phyloP scores from a whole-genome alignment of 2,888 invertebrate genomes.

The Allacma fusca region DNA sequence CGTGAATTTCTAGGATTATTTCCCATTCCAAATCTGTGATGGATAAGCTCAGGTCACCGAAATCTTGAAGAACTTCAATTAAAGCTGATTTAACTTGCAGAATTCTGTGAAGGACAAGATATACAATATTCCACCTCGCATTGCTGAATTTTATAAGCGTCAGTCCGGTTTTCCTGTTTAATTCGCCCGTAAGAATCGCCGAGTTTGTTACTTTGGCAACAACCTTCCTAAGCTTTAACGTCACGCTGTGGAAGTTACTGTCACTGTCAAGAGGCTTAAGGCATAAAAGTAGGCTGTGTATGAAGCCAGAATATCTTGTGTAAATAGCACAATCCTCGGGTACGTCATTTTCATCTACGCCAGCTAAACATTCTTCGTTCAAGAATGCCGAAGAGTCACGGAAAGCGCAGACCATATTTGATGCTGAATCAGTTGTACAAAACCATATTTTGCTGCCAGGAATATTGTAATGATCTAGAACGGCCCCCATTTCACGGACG shows the following conservation, averaged over 20 bases:
- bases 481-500: neutral
- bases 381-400: neutral
- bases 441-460: neutral
- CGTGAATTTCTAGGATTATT: neutral
- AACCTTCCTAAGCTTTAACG: neutral
- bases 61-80: neutral
- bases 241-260: neutral
- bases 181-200: neutral
- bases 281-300: constrained; percentile 21
- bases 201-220: constrained; percentile 11
- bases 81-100: neutral
- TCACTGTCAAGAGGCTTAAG: neutral
- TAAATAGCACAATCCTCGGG: no score
- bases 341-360: neutral
- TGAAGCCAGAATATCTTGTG: constrained; percentile 13
- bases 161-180: neutral
- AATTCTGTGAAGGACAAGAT: neutral
- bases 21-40: neutral
- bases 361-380: neutral
- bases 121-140: constrained; percentile 7
- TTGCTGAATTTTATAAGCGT: neutral
- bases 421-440: neutral
- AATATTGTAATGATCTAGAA: neutral
- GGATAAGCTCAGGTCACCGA: neutral
- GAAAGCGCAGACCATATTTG: constrained; percentile 32